Conservation (phyloP, 2,888 invertebrate genomes). For the Lucinisca nassula region DNA sequence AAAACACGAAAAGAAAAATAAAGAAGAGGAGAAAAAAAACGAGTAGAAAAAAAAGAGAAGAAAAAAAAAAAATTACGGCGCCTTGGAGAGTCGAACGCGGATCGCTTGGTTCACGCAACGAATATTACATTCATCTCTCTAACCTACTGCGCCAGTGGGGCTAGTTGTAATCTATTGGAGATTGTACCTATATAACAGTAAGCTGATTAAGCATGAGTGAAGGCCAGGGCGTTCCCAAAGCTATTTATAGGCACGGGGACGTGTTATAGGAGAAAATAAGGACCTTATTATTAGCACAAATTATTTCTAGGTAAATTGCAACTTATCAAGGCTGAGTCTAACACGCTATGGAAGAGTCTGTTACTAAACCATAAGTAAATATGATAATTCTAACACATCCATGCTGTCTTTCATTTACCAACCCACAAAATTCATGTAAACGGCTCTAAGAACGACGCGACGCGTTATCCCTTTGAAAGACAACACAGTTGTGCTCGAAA, state of each 20-base stretch:
- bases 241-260: neutral
- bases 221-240: neutral
- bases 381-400: no score
- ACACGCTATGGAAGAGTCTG: no score
- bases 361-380: no score
- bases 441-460: no score
- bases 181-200: neutral
- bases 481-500: neutral
- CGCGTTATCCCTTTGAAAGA: neutral
- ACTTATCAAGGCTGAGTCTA: no score
- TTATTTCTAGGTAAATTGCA: no score
- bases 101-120: neutral
- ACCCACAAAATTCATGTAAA: no score
- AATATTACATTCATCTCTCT: neutral
- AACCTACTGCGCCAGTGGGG: neutral
- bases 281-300: no score
- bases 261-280: no score
- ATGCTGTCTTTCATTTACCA: no score
- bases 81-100: neutral
- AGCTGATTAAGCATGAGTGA: neutral
- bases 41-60: neutral
- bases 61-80: neutral
- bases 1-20: neutral
- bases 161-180: neutral
- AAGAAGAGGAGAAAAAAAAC: neutral